Evolutionary conservation across 2,888 invertebrate genomes (phyloP).

Genomic region (Nemoura dubitans): DNA sequence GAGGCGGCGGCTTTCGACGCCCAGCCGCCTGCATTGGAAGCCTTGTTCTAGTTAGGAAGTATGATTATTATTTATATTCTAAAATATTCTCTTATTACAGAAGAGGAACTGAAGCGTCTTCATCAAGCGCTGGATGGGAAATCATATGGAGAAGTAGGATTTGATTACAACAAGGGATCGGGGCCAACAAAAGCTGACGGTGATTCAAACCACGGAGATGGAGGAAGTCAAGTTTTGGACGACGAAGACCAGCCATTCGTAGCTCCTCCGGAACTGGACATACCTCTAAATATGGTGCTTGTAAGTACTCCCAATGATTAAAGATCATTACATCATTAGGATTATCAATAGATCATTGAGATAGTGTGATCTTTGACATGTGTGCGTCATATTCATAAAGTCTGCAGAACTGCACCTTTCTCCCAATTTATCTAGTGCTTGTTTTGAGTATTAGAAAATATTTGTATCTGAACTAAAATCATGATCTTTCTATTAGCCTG

Average conservation of each 20-base stretch:
- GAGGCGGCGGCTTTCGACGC: too few relatives aligned
- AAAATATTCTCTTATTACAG: slow-evolving; percentile 63
- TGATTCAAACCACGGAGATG: slow-evolving; percentile 60
- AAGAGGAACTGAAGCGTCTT: slow-evolving; percentile 90
- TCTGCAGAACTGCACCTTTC: too few relatives aligned
- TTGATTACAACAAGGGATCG: slow-evolving; percentile 72
- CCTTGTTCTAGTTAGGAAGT: too few relatives aligned
- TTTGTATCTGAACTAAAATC: neutral
- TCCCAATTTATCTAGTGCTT: too few relatives aligned
- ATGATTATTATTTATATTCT: too few relatives aligned
- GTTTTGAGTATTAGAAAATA: too few relatives aligned
- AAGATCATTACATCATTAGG: neutral
- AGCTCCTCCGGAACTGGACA: slow-evolving; percentile 75
- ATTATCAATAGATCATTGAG: neutral
- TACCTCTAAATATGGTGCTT: slow-evolving; percentile 78
- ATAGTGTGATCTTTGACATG: too few relatives aligned
- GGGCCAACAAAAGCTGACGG: slow-evolving; percentile 55
- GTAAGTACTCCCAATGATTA: slow-evolving; percentile 63
- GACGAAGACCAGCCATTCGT: slow-evolving; percentile 77
- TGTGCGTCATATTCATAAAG: too few relatives aligned
- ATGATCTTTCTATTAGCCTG: slow-evolving; percentile 71
- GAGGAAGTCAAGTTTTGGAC: slow-evolving; percentile 63
- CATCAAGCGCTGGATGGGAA: slow-evolving; percentile 72
- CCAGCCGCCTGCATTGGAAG: too few relatives aligned
- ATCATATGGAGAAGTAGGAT: slow-evolving; percentile 77